Evolutionary conservation across 2,797 vertebrate species (phyloP), one percentile per base, ranked within the genome.

Genomic region (Carduelis carduelis): DNA sequence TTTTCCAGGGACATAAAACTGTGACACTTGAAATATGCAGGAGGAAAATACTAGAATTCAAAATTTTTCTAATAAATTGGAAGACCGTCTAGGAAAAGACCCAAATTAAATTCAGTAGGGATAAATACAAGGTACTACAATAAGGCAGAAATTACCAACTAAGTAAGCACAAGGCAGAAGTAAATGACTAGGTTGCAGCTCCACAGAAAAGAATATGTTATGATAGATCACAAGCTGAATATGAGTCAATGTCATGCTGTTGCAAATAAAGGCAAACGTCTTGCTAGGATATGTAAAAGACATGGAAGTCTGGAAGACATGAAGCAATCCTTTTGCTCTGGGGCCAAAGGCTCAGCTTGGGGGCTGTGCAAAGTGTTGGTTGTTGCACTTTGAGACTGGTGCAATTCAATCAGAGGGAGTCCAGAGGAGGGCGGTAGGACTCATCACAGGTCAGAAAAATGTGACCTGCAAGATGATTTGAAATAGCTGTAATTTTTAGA

Each of bases 171-270:
- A 68, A 64, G 44, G 50, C 35, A 89, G 43, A 87, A 93, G 64
- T 74, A 87, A 89, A 85, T 80, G 3, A 35, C 19, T 63, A 26
- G 52, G 52, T 18, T 87, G 60, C 49, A 78, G 35, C 49, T 95
- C 77, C 77, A 28, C 57, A 81, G 87, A 53, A 83, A 78, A 71
- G 18, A 61, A 71, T 82, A 57, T 83, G 46, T 87, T 94, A 28
- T 44, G 57, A 43, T 35, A 85, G 75, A 91, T 95, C 82, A 85
- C 64, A 89, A 82, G 71, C 75, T 83, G 71, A 91, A 85, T 53
- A 80, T 88, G 94, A 95, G 72, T 94, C 90, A 95, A 63, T 69
- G 76, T 78, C 93, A 65, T 63, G 69, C 89, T 96, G 89, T 71
- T 91, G 57, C 77, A 76, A 75, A 81, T 50, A 68, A 89, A 94